A percentile compares a stretch with the other conserved stretches of the same genome.
phyloP scores from a whole-genome alignment of 2,113 vertebrate genomes.

The Aspiorhynchus laticeps region DNA sequence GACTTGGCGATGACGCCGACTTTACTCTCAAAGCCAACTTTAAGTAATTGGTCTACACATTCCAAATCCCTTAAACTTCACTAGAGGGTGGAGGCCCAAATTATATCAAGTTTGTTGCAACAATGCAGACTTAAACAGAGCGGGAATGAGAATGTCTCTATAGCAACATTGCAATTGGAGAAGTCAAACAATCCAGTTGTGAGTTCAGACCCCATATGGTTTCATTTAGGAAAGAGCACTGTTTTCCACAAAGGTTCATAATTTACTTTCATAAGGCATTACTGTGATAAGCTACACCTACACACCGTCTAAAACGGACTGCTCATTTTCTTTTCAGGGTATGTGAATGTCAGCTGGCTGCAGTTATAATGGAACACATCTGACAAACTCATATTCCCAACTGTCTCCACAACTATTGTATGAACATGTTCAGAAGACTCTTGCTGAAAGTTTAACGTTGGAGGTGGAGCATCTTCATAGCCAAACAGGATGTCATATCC shows the following conservation, averaged over 20 bases:
- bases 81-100: conserved; percentile 76
- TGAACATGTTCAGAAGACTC: neutral
- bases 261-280: conserved; percentile 80
- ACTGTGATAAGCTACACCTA: conserved; percentile 77
- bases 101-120: conserved; percentile 81
- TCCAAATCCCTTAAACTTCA: conserved; percentile 75
- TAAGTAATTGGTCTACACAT: conserved; percentile 72
- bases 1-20: conserved; percentile 53
- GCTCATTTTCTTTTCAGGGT: conserved; percentile 41
- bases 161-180: conserved; percentile 78
- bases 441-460: conserved; percentile 11
- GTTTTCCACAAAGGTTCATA: conserved; percentile 73
- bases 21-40: conserved; percentile 65
- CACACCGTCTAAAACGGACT: conserved; percentile 54
- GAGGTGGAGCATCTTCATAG: conserved; percentile 39
- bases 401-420: neutral
- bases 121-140: conserved; percentile 75
- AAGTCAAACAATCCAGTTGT: conserved; percentile 76
- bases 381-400: neutral
- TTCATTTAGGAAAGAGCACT: conserved; percentile 70
- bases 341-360: conserved; percentile 1
- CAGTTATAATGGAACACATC: conserved; percentile 18
- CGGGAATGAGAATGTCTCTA: conserved; percentile 68
- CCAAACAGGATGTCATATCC: conserved; percentile 71
- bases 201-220: conserved; percentile 77